phyloP scores from a whole-genome alignment of 2,113 vertebrate species.

The Otus sunia region DNA sequence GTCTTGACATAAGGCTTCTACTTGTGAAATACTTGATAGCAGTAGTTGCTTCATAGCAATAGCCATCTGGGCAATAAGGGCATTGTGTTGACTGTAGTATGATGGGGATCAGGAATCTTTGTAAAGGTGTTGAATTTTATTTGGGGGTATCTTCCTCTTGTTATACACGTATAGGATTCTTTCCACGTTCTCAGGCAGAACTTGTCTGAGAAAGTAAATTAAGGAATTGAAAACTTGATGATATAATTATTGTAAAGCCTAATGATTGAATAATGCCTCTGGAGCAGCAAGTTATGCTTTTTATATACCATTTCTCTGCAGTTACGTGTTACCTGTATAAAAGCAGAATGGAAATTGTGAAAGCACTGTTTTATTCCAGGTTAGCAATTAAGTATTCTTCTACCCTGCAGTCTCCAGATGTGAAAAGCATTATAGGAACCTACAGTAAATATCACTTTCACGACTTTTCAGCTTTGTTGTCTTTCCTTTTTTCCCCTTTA shows the following conservation, averaged over 20 bases:
- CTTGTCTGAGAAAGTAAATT: neutral
- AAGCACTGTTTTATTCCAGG: neutral
- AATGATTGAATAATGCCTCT: neutral
- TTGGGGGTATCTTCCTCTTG: neutral
- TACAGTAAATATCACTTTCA: conserved; percentile 7
- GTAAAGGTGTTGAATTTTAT: neutral
- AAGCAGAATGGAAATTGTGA: neutral
- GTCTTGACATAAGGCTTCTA: neutral
- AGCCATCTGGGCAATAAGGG: neutral
- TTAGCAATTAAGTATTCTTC: conserved; percentile 13
- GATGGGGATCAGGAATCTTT: neutral
- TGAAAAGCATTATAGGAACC: neutral
- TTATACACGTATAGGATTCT: neutral
- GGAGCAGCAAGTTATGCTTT: neutral
- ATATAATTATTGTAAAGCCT: conserved; percentile 13
- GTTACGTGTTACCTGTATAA: neutral
- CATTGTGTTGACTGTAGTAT: neutral
- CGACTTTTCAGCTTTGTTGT: neutral
- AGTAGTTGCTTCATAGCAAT: neutral
- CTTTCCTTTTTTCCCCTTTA: neutral
- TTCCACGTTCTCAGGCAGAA: neutral
- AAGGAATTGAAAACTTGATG: neutral
- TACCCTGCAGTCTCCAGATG: neutral
- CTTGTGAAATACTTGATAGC: neutral
- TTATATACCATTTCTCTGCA: neutral